Conservation (phyloP, 2,113 vertebrate species). For the Cryptotis parvus region DNA sequence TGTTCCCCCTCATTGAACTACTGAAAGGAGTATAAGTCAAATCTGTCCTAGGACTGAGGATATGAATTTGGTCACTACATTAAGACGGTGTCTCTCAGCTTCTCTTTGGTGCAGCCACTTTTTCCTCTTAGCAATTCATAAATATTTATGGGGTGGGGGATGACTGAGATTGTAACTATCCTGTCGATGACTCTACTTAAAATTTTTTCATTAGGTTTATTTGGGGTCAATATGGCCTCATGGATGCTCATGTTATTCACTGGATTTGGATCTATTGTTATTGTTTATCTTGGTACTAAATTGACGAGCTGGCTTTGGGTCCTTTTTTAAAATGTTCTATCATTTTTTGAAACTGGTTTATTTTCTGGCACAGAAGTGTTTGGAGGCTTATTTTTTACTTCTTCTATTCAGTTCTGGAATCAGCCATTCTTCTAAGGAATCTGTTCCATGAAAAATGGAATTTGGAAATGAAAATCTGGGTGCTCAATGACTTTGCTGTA, state of each 20-base stretch:
- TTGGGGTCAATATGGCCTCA: neutral
- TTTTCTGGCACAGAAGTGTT: neutral
- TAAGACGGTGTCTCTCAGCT: neutral
- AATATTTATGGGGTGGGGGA: neutral
- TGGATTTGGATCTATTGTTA: neutral
- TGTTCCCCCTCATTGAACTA: neutral
- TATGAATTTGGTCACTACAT: neutral
- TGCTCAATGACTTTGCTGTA: neutral
- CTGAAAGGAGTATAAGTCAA: neutral
- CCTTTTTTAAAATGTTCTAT: neutral
- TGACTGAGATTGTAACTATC: slow-evolving; percentile 1
- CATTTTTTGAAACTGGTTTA: slow-evolving; percentile 18
- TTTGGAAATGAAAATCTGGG: neutral
- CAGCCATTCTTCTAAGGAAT: neutral
- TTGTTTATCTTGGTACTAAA: slow-evolving; percentile 1
- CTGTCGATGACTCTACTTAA: neutral
- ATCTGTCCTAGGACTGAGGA: neutral
- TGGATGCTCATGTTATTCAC: neutral
- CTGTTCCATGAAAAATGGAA: neutral
- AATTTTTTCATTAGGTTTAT: slow-evolving; percentile 15
- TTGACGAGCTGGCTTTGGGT: neutral
- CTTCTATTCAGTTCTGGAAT: neutral
- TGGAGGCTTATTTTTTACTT: neutral
- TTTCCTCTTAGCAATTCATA: neutral
- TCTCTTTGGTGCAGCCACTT: neutral